Percentiles rank a stretch among this genome's conserved stretches.
phyloP scores from a whole-genome alignment of 2,113 vertebrate genomes.

The Rhea pennata region DNA sequence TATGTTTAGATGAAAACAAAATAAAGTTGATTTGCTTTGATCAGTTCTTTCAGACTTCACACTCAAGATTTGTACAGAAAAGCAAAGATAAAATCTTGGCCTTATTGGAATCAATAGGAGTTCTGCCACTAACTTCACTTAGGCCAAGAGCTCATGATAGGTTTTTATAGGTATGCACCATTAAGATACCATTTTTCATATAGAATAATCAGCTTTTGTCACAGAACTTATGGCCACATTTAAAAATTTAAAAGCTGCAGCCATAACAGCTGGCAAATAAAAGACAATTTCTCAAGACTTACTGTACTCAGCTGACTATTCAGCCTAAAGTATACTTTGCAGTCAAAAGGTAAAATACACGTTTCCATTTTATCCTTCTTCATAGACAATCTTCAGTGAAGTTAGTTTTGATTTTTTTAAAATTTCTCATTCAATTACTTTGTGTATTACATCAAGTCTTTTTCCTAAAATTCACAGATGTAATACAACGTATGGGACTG shows the following conservation, averaged over 20 bases:
- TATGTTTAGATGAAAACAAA: neutral
- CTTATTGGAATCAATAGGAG: neutral
- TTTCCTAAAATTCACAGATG: neutral
- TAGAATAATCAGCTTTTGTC: neutral
- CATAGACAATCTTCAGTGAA: neutral
- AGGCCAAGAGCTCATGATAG: neutral
- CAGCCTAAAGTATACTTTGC: neutral
- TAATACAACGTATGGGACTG: neutral
- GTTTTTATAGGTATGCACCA: neutral
- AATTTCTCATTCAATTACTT: neutral
- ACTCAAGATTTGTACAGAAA: neutral
- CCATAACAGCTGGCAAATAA: neutral
- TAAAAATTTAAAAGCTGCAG: neutral
- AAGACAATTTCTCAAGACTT: neutral
- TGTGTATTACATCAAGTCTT: neutral
- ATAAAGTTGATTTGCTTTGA: neutral
- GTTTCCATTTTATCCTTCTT: neutral
- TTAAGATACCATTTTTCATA: neutral
- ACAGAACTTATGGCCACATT: neutral
- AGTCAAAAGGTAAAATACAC: neutral
- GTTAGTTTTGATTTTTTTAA: neutral
- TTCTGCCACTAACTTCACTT: fast-evolving
- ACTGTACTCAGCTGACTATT: neutral
- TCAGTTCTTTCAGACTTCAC: neutral
- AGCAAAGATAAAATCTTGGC: neutral